These are phyloP conservation scores for Lepidothrix coronata DNA, from an alignment of 2,113 vertebrate species.

Conservation along the genomic window DNA sequence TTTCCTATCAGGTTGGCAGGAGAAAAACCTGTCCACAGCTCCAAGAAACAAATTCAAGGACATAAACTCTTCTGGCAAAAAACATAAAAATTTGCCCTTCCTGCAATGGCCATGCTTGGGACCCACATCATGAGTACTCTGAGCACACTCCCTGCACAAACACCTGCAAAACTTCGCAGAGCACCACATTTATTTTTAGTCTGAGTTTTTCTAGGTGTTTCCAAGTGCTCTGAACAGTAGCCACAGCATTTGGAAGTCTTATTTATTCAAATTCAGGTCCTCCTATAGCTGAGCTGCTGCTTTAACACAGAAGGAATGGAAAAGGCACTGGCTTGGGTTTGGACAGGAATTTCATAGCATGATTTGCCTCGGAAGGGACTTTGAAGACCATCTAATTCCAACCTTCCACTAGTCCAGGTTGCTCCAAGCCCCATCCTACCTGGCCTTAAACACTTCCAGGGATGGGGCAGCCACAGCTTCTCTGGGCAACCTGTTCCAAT, in stretches of 20 bases:
- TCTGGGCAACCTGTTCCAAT: neutral
- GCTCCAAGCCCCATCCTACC: fast-evolving
- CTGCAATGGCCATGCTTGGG: neutral
- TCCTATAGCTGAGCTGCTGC: neutral
- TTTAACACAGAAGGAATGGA: neutral
- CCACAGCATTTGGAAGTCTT: neutral
- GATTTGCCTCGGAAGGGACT: fast-evolving
- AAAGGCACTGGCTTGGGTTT: neutral
- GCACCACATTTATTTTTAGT: fast-evolving
- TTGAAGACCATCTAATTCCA: neutral
- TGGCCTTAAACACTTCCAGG: neutral
- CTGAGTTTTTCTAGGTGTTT: neutral
- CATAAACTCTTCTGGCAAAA: neutral
- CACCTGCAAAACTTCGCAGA: neutral
- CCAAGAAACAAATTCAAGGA: neutral
- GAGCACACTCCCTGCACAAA: fast-evolving
- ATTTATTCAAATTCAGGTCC: neutral
- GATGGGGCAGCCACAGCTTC: neutral
- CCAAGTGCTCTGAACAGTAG: neutral
- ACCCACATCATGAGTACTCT: fast-evolving
- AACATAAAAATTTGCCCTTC: neutral
- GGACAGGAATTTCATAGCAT: neutral
- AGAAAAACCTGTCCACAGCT: neutral
- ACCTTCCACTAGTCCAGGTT: fast-evolving
- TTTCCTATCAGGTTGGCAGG: neutral